Percentiles rank a stretch among this genome's conserved stretches.
Evolutionary conservation across 2,888 invertebrate genomes (phyloP).

Genomic region (Gortyna flavago): DNA sequence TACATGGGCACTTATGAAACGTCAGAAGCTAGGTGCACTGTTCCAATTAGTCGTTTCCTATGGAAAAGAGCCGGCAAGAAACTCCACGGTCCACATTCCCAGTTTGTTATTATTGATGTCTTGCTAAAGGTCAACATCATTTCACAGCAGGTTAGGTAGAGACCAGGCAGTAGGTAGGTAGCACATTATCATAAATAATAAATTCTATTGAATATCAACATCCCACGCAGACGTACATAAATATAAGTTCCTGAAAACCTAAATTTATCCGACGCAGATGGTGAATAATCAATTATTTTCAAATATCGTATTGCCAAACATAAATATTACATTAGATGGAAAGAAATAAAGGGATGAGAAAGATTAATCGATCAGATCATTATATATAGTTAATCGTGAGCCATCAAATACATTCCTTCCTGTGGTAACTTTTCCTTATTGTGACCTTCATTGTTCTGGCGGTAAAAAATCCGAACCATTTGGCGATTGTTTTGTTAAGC

Average conservation of each 20-base stretch:
- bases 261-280: slow-evolving; percentile 27
- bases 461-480: slow-evolving; percentile 54
- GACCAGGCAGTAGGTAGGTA: too few relatives aligned
- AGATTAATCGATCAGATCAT: slow-evolving; percentile 69
- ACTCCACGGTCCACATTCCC: background rate
- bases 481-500: slow-evolving; percentile 49
- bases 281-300: slow-evolving; percentile 47
- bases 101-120: background rate
- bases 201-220: background rate
- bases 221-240: background rate
- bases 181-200: background rate
- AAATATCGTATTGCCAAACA: slow-evolving; percentile 56
- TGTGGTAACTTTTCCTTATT: slow-evolving; percentile 63
- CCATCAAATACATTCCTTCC: slow-evolving; percentile 65
- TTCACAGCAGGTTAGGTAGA: background rate
- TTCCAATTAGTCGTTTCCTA: too few relatives aligned
- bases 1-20: background rate
- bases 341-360: slow-evolving; percentile 50
- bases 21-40: background rate
- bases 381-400: slow-evolving; percentile 65
- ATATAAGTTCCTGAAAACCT: slow-evolving; percentile 1
- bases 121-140: background rate
- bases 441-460: slow-evolving; percentile 51
- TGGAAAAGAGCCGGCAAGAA: background rate
- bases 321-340: slow-evolving; percentile 57